These are phyloP conservation scores for Uloborus diversus DNA, from an alignment of 1,140 invertebrate species.

Conservation along the genomic window DNA sequence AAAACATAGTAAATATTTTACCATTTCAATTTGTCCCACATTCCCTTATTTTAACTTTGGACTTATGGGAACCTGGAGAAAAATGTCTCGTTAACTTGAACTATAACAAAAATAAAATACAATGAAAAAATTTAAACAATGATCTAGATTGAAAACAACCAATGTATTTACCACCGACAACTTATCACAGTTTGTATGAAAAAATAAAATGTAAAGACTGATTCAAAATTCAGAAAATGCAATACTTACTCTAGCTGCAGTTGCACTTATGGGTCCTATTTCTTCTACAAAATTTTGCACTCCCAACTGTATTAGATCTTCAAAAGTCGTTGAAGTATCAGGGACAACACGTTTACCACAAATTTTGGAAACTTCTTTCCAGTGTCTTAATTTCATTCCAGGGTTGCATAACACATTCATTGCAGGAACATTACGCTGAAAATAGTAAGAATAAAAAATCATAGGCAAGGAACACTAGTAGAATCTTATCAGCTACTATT, in stretches of 20 bases:
- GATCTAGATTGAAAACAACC: background rate
- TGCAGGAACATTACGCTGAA: constrained; percentile 78
- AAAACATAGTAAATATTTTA: too few relatives aligned
- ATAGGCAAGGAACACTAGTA: background rate
- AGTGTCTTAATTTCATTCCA: constrained; percentile 85
- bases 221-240: too few relatives aligned
- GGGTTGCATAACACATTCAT: constrained; percentile 88
- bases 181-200: background rate
- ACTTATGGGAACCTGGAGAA: too few relatives aligned
- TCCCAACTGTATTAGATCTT: constrained; percentile 81
- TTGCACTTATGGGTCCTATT: constrained; percentile 86
- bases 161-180: background rate
- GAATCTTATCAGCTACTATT: too few relatives aligned
- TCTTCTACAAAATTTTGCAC: constrained; percentile 78
- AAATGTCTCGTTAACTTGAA: too few relatives aligned
- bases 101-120: background rate
- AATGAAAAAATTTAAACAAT: background rate
- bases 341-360: constrained; percentile 86
- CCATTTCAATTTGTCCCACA: too few relatives aligned
- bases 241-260: constrained; percentile 76
- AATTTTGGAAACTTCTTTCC: constrained; percentile 88
- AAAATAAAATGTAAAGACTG: background rate
- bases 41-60: too few relatives aligned
- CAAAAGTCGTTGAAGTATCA: constrained; percentile 82
- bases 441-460: constrained; percentile 58